Percentiles rank a stretch among this genome's conserved stretches.
These are phyloP conservation scores for Paraplagusia blochii DNA, from an alignment of 2,113 vertebrate species.

Conservation along the genomic window DNA sequence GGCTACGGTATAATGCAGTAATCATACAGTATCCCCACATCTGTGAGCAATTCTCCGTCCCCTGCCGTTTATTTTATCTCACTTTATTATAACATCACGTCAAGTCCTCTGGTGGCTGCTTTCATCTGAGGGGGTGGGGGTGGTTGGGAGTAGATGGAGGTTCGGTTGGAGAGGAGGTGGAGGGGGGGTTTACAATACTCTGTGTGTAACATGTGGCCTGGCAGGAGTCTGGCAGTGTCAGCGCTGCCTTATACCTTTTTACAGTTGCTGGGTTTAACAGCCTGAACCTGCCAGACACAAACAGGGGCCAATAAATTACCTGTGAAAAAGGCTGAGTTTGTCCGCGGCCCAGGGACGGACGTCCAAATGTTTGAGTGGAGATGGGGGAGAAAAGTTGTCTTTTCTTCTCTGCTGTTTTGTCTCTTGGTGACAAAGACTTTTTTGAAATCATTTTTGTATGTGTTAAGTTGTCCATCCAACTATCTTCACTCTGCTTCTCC, in stretches of 20 bases:
- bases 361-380: too few relatives aligned
- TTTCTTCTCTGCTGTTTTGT: too few relatives aligned
- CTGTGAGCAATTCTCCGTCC: constrained; percentile 57
- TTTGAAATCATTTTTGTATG: too few relatives aligned
- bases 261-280: constrained; percentile 10
- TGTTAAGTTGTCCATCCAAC: too few relatives aligned
- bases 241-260: constrained; percentile 19
- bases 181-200: constrained; percentile 17
- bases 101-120: constrained; percentile 38
- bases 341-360: too few relatives aligned
- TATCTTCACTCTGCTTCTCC: too few relatives aligned
- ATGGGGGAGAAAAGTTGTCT: too few relatives aligned
- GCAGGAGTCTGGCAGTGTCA: constrained; percentile 14
- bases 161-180: too few relatives aligned
- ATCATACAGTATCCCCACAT: constrained; percentile 68
- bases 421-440: too few relatives aligned
- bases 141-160: too few relatives aligned
- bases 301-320: not conserved
- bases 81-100: constrained; percentile 54
- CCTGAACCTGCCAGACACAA: constrained; percentile 12
- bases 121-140: constrained; percentile 31
- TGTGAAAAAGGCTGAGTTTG: too few relatives aligned
- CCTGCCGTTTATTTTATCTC: constrained; percentile 64
- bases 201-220: constrained; percentile 16
- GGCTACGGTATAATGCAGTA: constrained; percentile 56